phyloP scores from a whole-genome alignment of 2,797 vertebrate genomes.

The Schizothorax lantsangensis region DNA sequence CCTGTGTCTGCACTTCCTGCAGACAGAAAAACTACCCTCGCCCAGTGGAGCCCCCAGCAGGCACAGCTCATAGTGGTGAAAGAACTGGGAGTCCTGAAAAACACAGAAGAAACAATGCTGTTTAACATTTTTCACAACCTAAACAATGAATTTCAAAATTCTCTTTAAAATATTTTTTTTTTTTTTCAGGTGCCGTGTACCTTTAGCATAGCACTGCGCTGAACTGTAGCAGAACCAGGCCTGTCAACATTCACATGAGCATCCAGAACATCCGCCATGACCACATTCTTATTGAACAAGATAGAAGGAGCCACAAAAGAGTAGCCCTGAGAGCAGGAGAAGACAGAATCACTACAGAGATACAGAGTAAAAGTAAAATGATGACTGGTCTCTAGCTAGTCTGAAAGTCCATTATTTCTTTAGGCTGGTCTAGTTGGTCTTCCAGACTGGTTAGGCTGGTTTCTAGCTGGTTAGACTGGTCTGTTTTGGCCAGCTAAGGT shows the following conservation, averaged over 20 bases:
- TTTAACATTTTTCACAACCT: slow-evolving; percentile 69
- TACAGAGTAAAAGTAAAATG: not conserved
- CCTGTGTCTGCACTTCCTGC: slow-evolving; percentile 87
- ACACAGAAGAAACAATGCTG: not conserved
- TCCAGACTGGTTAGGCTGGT: not conserved
- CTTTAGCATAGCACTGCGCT: slow-evolving; percentile 90
- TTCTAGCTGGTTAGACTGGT: slow-evolving; percentile 20
- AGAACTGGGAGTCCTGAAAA: slow-evolving; percentile 90
- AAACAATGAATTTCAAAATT: not conserved
- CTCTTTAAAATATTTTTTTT: not conserved
- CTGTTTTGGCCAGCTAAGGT: not conserved
- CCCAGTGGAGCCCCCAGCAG: slow-evolving; percentile 86
- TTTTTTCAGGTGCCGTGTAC: slow-evolving; percentile 65
- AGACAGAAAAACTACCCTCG: slow-evolving; percentile 92
- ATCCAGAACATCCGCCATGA: slow-evolving; percentile 86
- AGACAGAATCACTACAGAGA: not conserved
- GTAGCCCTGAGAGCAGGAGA: slow-evolving; percentile 82
- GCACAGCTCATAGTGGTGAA: slow-evolving; percentile 90
- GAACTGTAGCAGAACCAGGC: slow-evolving; percentile 86
- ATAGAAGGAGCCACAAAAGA: slow-evolving; percentile 93
- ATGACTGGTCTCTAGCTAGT: not conserved
- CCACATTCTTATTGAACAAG: slow-evolving; percentile 89
- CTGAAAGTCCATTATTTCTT: not conserved
- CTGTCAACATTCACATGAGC: slow-evolving; percentile 79
- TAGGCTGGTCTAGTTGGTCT: not conserved